Conservation (phyloP, 1,140 invertebrate genomes). For the Drosophila gunungcola region DNA sequence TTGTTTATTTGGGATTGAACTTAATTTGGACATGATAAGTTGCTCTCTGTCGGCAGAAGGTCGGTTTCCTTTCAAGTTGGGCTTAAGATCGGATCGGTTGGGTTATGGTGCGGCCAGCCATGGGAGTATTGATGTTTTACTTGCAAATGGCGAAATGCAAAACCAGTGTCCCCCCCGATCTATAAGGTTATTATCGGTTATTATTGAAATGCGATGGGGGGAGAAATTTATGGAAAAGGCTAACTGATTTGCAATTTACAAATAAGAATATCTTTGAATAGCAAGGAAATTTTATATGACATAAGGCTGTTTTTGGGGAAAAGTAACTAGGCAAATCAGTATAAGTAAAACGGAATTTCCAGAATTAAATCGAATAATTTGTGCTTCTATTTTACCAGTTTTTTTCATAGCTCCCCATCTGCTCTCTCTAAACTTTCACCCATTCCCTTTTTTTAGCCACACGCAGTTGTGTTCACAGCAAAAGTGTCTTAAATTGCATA, state of each 20-base stretch:
- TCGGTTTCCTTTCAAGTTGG: conserved; percentile 56
- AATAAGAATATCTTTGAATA: too few relatives aligned
- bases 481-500: conserved; percentile 73
- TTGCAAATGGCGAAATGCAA: conserved; percentile 38
- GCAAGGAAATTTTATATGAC: too few relatives aligned
- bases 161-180: neutral
- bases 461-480: conserved; percentile 53
- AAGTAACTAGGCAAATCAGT: too few relatives aligned
- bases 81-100: neutral
- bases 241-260: too few relatives aligned
- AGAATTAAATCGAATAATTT: too few relatives aligned
- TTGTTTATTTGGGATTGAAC: conserved; percentile 79
- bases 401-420: neutral
- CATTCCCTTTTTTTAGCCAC: conserved; percentile 18
- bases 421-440: neutral
- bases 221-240: neutral
- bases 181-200: conserved; percentile 1
- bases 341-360: neutral
- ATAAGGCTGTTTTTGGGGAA: too few relatives aligned
- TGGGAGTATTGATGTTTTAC: conserved; percentile 66
- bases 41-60: conserved; percentile 52
- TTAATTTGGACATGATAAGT: conserved; percentile 83
- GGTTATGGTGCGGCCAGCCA: neutral
- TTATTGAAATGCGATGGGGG: neutral
- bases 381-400: too few relatives aligned